phyloP scores from a whole-genome alignment of 1,140 invertebrate species.

The Atta cephalotes region DNA sequence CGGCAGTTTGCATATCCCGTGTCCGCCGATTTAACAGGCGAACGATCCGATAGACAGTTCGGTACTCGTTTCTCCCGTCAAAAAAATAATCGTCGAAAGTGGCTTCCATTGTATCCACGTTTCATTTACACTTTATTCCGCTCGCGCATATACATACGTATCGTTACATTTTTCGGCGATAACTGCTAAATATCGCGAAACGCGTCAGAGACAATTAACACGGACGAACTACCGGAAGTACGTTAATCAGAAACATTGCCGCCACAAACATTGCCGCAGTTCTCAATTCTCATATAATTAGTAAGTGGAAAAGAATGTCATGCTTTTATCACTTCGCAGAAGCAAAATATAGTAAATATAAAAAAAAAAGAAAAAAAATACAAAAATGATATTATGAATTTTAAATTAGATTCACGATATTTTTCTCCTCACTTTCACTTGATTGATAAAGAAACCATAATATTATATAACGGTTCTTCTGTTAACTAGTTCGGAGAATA shows the following conservation, averaged over 20 bases:
- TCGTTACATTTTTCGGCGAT: constrained; percentile 58
- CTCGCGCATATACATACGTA: neutral
- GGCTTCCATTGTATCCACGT: constrained; percentile 34
- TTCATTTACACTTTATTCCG: constrained; percentile 57
- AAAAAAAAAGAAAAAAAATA: too few species aligned
- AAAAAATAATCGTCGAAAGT: constrained; percentile 42
- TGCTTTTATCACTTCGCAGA: neutral
- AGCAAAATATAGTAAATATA: neutral
- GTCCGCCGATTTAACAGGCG: constrained; percentile 27
- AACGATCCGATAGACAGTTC: constrained; percentile 34
- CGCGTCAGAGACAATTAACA: constrained; percentile 63
- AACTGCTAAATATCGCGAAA: constrained; percentile 47
- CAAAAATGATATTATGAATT: neutral
- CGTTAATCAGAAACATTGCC: constrained; percentile 15
- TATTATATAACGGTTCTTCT: neutral
- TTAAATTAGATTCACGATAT: neutral
- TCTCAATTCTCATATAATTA: neutral
- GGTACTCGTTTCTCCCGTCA: neutral
- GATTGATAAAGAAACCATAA: too few species aligned
- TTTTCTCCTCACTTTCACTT: neutral
- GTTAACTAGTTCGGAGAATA: neutral
- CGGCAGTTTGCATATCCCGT: constrained; percentile 64
- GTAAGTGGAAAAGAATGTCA: neutral
- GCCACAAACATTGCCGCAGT: neutral
- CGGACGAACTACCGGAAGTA: constrained; percentile 25